These are phyloP conservation scores for Cricetomys ansorgei DNA, from an alignment of 2,113 vertebrate species.

Conservation along the genomic window DNA sequence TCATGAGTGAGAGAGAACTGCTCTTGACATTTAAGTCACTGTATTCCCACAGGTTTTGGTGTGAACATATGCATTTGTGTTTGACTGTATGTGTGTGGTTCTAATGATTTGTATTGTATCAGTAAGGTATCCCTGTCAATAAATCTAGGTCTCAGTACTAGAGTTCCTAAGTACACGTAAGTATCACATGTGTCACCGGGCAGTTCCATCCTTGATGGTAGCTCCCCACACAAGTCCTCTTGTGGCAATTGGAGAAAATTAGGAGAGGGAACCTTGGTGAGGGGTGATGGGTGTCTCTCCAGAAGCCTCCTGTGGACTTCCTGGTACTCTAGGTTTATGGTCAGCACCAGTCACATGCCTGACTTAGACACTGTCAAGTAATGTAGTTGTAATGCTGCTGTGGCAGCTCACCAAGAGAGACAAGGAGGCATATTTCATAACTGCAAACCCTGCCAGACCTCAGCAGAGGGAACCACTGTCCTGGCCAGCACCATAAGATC, in stretches of 20 bases:
- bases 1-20: constrained; percentile 20
- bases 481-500: too few species aligned
- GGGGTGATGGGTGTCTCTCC: not conserved
- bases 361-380: not conserved
- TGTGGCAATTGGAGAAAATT: not conserved
- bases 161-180: not conserved
- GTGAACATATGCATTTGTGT: not conserved
- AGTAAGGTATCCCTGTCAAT: not conserved
- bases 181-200: not conserved
- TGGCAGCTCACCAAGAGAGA: too few species aligned
- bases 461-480: too few species aligned
- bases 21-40: constrained; percentile 34
- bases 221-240: not conserved
- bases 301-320: not conserved
- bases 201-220: not conserved
- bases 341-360: not conserved
- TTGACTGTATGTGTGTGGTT: not conserved
- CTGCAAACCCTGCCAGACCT: too few species aligned
- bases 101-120: not conserved
- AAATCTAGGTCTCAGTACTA: not conserved
- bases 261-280: not conserved
- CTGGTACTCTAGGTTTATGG: not conserved
- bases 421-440: too few species aligned
- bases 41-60: constrained; percentile 29
- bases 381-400: too few species aligned